Conservation (phyloP, 2,797 vertebrate species). For the Tachyglossus aculeatus region DNA sequence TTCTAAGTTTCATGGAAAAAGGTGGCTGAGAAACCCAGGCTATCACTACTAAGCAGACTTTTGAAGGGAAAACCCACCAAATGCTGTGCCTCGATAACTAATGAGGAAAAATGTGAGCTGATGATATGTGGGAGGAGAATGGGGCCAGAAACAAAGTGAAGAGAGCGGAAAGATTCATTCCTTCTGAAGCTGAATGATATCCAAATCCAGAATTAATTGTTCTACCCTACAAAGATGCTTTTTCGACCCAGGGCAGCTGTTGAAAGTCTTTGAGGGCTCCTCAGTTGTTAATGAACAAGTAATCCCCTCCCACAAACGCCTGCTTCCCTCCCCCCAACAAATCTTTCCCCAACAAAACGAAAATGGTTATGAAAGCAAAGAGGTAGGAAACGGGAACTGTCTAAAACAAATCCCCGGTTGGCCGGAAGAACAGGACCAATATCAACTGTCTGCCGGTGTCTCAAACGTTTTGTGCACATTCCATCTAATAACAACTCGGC, state of each 20-base stretch:
- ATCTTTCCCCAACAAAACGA: too few species aligned
- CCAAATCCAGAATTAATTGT: background rate
- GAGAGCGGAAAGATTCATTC: too few species aligned
- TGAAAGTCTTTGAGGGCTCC: conserved; percentile 50
- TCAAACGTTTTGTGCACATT: background rate
- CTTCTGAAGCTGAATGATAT: too few species aligned
- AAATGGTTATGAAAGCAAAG: too few species aligned
- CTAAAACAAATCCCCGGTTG: background rate
- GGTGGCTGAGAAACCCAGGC: background rate
- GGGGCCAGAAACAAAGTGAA: conserved; percentile 51
- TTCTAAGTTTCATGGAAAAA: background rate
- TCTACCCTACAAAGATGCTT: background rate
- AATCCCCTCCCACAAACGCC: too few species aligned
- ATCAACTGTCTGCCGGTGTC: background rate
- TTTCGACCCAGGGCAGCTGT: conserved; percentile 33
- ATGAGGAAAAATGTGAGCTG: background rate
- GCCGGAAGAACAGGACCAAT: background rate
- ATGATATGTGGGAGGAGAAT: conserved; percentile 10
- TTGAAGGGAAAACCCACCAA: background rate
- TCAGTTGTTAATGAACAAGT: background rate
- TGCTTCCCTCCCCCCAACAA: too few species aligned
- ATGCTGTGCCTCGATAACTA: background rate
- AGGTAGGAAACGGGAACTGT: background rate
- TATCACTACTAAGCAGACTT: background rate
- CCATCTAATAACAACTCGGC: background rate